Base-by-base conservation (phyloP, 2,888 invertebrate species). In the Trichacis sp. region DNA sequence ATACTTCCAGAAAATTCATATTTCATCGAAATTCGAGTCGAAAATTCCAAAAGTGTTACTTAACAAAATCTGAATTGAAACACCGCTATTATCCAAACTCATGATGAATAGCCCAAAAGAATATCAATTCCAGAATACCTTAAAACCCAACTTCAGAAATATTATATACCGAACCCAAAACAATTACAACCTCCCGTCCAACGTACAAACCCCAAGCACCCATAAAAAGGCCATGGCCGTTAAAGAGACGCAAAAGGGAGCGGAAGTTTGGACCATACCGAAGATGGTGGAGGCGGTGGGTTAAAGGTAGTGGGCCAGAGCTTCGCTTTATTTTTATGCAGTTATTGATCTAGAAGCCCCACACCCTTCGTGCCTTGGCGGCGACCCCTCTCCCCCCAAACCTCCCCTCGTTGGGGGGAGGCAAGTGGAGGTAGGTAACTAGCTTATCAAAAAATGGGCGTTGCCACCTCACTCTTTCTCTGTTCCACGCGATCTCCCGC, bases 371-470 rank as follows among this genome's bases (percentile, higher is more conserved):
- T 33, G 52, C 51, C 62, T 66, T 46, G 64, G 66, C 69, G 58
- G 66, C 70, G 55, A 64, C 54, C 51, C 55, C 58, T 59, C 66
- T 58, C 59, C 63, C 52, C 67, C 62, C 59, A 62, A 64, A 57
- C 55, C 42, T 66, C 68, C 64, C 42, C 40, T 36, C 14, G 36
- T 40, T 19, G 51, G 69, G 11, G 15, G 42, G 62, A 24, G 33
- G 33, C 68, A 66, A 74, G 64, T 73, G 73, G 74, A 77, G 79
- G 78, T 75, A 80, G 79, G 83, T 82, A 84, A 83, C 84, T 83
- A 83, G 84, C 83, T 84, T 84, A 84, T 84, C 84, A 84, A 83
- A 84, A 84, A 84, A 83, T 84, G 84, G 84, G 84, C 84, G 84
- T 84, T 83, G 82, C 84, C 83, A 74, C 77, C 78, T 78, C 71